phyloP scores from a whole-genome alignment of 1,140 invertebrate genomes.

The Oryctes rhinoceros region DNA sequence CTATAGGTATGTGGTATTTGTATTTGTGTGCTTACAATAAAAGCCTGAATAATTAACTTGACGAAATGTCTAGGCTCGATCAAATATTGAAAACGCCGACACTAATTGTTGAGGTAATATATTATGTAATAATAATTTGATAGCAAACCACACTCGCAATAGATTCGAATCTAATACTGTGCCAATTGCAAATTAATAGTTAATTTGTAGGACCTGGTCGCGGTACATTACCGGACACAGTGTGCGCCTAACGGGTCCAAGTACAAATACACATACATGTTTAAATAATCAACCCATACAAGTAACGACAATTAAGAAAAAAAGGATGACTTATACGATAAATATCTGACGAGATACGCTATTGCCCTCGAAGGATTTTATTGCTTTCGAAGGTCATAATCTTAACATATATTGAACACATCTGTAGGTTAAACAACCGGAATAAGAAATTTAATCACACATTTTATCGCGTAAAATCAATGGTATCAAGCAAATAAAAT shows the following conservation, averaged over 20 bases:
- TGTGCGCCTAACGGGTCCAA: not conserved
- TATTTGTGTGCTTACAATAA: conserved; percentile 18
- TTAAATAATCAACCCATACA: not conserved
- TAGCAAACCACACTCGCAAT: conserved; percentile 16
- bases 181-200: conserved; percentile 37
- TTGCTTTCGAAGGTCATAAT: too few species aligned
- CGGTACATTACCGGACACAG: not conserved
- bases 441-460: too few species aligned
- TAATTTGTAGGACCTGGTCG: conserved; percentile 2
- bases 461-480: too few species aligned
- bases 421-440: too few species aligned
- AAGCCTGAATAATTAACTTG: conserved; percentile 26
- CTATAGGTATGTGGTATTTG: not conserved
- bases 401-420: too few species aligned
- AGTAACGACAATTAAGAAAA: not conserved
- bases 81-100: conserved; percentile 5
- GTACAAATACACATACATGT: too few species aligned
- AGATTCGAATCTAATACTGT: conserved; percentile 35
- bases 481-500: too few species aligned
- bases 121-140: conserved; percentile 36
- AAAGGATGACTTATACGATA: not conserved
- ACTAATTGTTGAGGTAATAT: conserved; percentile 30
- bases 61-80: conserved; percentile 25
- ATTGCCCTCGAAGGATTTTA: too few species aligned
- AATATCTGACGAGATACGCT: too few species aligned